A percentile compares a stretch with the other conserved stretches of the same genome.
Conservation (phyloP, 2,888 invertebrate species). For the Caenorhabditis sinica region DNA sequence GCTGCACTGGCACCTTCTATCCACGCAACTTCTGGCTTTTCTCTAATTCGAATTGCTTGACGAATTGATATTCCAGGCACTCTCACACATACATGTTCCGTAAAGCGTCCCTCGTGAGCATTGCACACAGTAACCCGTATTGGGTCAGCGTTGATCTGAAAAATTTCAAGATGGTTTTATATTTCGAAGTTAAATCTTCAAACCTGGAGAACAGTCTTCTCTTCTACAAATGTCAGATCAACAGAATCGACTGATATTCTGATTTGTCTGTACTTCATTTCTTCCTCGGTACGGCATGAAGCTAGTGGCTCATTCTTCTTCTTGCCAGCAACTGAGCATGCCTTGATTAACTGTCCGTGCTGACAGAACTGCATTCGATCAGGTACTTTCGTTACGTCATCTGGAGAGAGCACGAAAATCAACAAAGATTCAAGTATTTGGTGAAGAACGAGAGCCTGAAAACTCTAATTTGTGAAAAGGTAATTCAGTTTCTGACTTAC, state of each 20-base stretch:
- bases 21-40: slow-evolving; percentile 54
- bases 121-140: slow-evolving; percentile 80
- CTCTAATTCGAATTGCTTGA: slow-evolving; percentile 63
- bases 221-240: slow-evolving; percentile 93
- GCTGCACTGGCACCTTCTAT: slow-evolving; percentile 64
- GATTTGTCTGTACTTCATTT: slow-evolving; percentile 85
- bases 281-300: slow-evolving; percentile 58
- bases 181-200: no score
- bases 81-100: slow-evolving; percentile 74
- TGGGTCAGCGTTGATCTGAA: slow-evolving; percentile 64
- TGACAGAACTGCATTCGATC: slow-evolving; percentile 87
- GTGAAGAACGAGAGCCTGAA: slow-evolving; percentile 90
- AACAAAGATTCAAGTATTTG: slow-evolving; percentile 93
- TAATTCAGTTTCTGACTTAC: slow-evolving; percentile 46
- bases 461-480: background rate
- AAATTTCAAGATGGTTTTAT: background rate
- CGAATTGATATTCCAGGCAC: slow-evolving; percentile 68
- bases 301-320: slow-evolving; percentile 22
- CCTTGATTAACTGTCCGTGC: slow-evolving; percentile 81
- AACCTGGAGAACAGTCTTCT: slow-evolving; percentile 63
- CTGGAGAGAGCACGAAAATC: slow-evolving; percentile 91
- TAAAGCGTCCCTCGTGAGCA: slow-evolving; percentile 75
- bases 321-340: slow-evolving; percentile 53
- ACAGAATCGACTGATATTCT: slow-evolving; percentile 92
- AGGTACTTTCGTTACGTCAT: slow-evolving; percentile 93